These are phyloP conservation scores for Pinna nobilis DNA, from an alignment of 1,140 invertebrate genomes.

Conservation along the genomic window DNA sequence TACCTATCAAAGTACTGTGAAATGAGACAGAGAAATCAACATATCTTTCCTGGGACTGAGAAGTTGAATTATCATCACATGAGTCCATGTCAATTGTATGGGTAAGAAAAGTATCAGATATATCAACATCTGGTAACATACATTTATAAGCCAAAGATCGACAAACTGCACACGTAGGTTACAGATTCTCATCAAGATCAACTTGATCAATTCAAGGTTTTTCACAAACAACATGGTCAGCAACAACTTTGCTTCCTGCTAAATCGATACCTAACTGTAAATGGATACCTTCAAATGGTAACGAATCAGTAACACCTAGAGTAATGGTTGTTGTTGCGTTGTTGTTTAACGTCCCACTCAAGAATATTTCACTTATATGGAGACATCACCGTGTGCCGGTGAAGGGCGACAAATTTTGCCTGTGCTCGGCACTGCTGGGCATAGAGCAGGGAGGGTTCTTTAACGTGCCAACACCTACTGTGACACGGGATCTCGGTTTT, in stretches of 20 bases:
- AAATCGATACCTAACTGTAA: slow-evolving; percentile 49
- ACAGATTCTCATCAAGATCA: slow-evolving; percentile 14
- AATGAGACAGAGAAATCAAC: neutral
- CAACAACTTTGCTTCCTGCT: slow-evolving; percentile 40
- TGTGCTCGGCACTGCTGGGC: no score
- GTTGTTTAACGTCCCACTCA: no score
- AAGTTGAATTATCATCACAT: neutral
- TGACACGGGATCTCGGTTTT: no score
- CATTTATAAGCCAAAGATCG: slow-evolving; percentile 39
- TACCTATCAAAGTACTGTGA: neutral
- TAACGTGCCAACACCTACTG: no score
- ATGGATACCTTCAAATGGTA: slow-evolving; percentile 38
- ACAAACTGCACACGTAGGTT: slow-evolving; percentile 41
- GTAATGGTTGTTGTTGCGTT: no score
- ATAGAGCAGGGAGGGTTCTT: no score
- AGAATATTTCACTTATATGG: no score
- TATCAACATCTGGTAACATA: slow-evolving; percentile 1
- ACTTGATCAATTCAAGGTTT: slow-evolving; percentile 6
- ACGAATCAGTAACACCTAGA: slow-evolving; percentile 22
- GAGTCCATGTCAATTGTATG: no score
- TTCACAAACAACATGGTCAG: slow-evolving; percentile 23
- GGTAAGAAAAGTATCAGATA: no score
- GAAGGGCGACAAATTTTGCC: no score
- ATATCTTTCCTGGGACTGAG: neutral
- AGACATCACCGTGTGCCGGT: no score